Evolutionary conservation across 2,888 invertebrate species (phyloP).

Genomic region (Epistrophe grossulariae): DNA sequence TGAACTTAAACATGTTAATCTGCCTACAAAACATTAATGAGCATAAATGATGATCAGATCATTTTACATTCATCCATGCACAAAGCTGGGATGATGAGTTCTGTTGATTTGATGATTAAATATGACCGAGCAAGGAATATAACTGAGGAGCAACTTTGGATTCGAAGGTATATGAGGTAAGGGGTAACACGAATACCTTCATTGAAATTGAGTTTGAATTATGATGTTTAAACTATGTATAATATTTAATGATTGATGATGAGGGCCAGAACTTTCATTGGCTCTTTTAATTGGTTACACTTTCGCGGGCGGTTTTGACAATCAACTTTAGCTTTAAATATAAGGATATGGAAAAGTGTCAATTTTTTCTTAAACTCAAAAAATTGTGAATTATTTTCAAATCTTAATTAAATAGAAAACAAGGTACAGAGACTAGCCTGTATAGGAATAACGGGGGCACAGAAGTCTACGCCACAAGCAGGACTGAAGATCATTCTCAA

Average conservation of each 20-base stretch:
- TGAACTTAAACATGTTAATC: slow-evolving; percentile 66
- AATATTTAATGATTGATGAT: not conserved
- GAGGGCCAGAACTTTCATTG: not conserved
- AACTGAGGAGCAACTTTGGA: not conserved
- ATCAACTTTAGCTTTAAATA: too few species aligned
- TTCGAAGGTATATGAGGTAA: not conserved
- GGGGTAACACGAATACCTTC: not conserved
- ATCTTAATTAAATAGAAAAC: too few species aligned
- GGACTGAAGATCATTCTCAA: too few species aligned
- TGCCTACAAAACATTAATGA: slow-evolving; percentile 70
- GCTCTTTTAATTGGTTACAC: too few species aligned
- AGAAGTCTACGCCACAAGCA: too few species aligned
- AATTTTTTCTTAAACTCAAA: too few species aligned
- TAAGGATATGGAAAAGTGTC: too few species aligned
- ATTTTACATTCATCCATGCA: slow-evolving; percentile 43
- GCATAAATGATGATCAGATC: slow-evolving; percentile 67
- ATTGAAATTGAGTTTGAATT: slow-evolving; percentile 3
- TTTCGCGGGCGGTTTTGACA: too few species aligned
- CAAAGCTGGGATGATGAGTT: slow-evolving; percentile 23
- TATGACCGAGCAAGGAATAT: slow-evolving; percentile 28
- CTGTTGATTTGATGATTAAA: slow-evolving; percentile 65
- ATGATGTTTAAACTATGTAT: not conserved
- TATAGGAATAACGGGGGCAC: too few species aligned
- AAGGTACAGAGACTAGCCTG: too few species aligned
- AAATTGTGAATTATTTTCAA: too few species aligned